These are phyloP conservation scores for Melanaphis sacchari DNA, from an alignment of 1,140 invertebrate genomes.

Conservation along the genomic window DNA sequence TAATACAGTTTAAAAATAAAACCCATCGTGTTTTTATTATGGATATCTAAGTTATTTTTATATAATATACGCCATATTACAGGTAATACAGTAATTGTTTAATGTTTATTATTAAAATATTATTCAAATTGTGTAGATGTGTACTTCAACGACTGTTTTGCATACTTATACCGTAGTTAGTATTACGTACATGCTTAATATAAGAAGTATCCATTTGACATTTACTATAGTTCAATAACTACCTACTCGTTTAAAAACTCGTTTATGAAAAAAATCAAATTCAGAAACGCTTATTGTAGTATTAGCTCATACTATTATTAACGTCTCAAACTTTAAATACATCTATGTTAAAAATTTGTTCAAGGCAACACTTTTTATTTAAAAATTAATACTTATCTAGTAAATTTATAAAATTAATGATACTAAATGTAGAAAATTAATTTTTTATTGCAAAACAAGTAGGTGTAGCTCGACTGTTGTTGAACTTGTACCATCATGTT, in stretches of 20 bases:
- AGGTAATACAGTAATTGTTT: neutral
- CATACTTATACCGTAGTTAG: neutral
- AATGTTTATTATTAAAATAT: slow-evolving; percentile 9
- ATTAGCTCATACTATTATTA: neutral
- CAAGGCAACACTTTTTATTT: neutral
- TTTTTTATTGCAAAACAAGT: neutral
- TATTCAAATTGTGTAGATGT: neutral
- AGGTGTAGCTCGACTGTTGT: neutral
- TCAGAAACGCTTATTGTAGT: neutral
- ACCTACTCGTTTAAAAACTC: neutral
- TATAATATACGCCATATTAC: neutral
- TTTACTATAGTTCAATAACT: neutral
- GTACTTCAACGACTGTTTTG: neutral
- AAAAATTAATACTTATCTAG: neutral
- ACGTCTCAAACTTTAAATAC: neutral
- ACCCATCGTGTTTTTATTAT: neutral
- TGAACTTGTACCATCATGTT: neutral
- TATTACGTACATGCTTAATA: neutral
- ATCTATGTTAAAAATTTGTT: neutral
- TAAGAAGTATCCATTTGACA: neutral
- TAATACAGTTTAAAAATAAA: neutral
- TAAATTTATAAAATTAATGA: neutral
- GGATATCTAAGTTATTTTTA: neutral
- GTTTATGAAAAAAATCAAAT: neutral
- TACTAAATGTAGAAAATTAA: neutral